Evolutionary conservation across 2,113 vertebrate species (phyloP), one percentile per base, ranked within the genome.

Genomic region (Nibea coibor): DNA sequence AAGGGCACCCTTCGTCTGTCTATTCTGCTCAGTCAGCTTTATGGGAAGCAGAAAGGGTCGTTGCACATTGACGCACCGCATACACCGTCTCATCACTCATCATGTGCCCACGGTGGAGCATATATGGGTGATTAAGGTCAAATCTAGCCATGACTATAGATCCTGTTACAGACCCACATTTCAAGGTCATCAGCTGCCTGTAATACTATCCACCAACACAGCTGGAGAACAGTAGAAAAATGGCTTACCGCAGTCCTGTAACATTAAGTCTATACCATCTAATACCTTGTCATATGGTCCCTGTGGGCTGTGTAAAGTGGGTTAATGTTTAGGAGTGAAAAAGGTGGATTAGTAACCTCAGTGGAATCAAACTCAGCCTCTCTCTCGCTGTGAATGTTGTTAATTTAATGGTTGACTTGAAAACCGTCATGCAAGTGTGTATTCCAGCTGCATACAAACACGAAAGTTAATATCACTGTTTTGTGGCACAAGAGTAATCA

Each of bases 11-110:
- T 78, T 87, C 12, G 54, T 73, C 75, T 62, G 78, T 91, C 74
- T 48, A 68, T 75, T 88, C 78, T 87, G 89, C 81, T 65, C 47
- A 2, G 78, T 87, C 84, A 91, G 90, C 82, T 84, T 83, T 77
- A 83, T 20, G 22, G n/a, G 69, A 80, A 68, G 73, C 26, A 45
- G 17, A 26, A 54, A 4, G 42, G 54, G 47, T 62, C 43, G 8
- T 15, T 3, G 28, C 61, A 66, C 75, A 64, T 5, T 53, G 71
- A 80, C 15, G 58, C 57, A 77, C 67, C 72, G 28, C 71, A 35
- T 58, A 26, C 15, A 71, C 24, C 1, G 39, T 39, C 68, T 78
- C 82, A 80, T 67, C 24, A 12, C 50, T 78, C 39, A 81, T 54
- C 48, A 57, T 63, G 11, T 66, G 45, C n/a, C 19, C 14, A 15